A percentile compares a stretch with the other conserved stretches of the same genome.
phyloP scores from a whole-genome alignment of 2,888 invertebrate genomes.

The Volucella zonaria region DNA sequence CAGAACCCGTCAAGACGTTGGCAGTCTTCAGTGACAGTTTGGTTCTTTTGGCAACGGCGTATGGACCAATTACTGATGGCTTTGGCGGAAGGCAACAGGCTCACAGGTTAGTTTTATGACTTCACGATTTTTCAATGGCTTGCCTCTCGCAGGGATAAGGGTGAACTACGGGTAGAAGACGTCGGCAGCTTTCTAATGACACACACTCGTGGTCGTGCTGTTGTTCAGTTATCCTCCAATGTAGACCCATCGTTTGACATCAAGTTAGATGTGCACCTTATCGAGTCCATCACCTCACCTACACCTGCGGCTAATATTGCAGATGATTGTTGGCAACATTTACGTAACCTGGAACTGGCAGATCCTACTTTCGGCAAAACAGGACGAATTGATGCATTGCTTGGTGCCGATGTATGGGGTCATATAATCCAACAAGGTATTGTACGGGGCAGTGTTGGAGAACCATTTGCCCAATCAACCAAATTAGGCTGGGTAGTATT shows the following conservation, averaged over 20 bases:
- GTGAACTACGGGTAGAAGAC: slow-evolving; percentile 38
- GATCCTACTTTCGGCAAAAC: slow-evolving; percentile 73
- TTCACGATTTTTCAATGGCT: slow-evolving; percentile 43
- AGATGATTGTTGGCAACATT: slow-evolving; percentile 61
- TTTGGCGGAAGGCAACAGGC: slow-evolving; percentile 47
- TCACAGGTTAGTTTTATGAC: slow-evolving; percentile 8
- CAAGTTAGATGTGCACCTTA: too few relatives aligned
- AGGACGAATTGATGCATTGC: slow-evolving; percentile 59
- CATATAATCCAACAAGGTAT: slow-evolving; percentile 13
- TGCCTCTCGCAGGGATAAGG: slow-evolving; percentile 40
- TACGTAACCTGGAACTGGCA: slow-evolving; percentile 66
- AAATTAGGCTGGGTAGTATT: slow-evolving; percentile 40
- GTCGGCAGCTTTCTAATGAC: slow-evolving; percentile 33
- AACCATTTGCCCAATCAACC: slow-evolving; percentile 38
- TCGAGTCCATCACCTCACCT: too few relatives aligned
- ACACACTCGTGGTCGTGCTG: slow-evolving; percentile 26
- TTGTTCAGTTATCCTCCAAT: slow-evolving; percentile 25
- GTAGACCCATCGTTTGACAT: slow-evolving; percentile 11
- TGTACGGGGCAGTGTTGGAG: too few relatives aligned
- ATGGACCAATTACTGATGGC: slow-evolving; percentile 49
- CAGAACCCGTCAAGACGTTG: too few relatives aligned
- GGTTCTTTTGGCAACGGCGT: slow-evolving; percentile 48
- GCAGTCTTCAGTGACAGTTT: too few relatives aligned
- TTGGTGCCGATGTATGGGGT: slow-evolving; percentile 38
- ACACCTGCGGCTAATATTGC: too few relatives aligned